Base-by-base conservation (phyloP, 2,113 vertebrate species). In the Brachyhypopomus gauderio region DNA sequence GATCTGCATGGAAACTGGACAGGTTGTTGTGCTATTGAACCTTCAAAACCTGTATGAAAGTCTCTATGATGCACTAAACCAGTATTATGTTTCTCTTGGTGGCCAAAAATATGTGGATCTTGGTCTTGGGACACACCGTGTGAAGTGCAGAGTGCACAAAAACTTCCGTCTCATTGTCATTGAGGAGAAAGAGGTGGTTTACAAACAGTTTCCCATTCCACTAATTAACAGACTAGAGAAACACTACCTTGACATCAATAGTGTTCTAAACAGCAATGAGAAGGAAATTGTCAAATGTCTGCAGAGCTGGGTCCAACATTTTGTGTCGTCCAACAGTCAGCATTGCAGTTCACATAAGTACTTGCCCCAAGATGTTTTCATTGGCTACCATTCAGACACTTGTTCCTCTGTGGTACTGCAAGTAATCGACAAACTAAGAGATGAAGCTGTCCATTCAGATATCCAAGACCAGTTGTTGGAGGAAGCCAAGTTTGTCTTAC, bases 221-320 rank as follows among this genome's bases (percentile, higher is more conserved):
- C 93, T 98, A 22, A 96, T 98, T 84, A 98, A 98, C 91, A 92
- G 97, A n/a, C 93, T 98, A 79, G 97, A 98, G 78, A 98, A 98
- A 85, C 96, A 98, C 89, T 98, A 95, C 84, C 86, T 98, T 85
- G 97, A 98, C 86, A 93, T 96, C 75, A 87, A 90, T 78, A 96
- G 95, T 0, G 89, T 97, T 22, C 90, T 98, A 75, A 91, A 92
- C 78, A 25, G 11, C 1, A 88, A 89, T 2, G 94, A 97, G 77
- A 93, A 87, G 67, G 82, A 19, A 19, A 60, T 90, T 0, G 96
- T 95, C 62, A 1, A 34, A 0, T 89, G 92, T 72, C 85, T 98
- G 77, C 19, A 90, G 79, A 81, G 0, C 0, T 98, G 97, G 97
- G 95, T 93, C 64, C 22, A 1, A 0, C 71, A 84, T 0, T 97